Evolutionary conservation across 2,888 invertebrate species (phyloP).

Genomic region (Chrysolina americana): DNA sequence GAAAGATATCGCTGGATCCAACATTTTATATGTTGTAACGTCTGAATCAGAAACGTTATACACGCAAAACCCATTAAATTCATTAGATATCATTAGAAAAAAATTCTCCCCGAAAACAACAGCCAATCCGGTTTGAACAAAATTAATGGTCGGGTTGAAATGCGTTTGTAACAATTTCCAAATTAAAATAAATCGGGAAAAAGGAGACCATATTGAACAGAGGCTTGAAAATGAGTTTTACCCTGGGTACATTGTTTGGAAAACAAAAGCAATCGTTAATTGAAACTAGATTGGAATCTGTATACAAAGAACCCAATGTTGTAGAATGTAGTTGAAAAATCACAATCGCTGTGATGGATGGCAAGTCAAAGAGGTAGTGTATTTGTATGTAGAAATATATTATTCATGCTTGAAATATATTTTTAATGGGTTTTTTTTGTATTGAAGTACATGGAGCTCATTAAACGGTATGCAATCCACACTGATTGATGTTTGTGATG

Average conservation of each 20-base stretch:
- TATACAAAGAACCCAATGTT: neutral
- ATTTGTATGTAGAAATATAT: no score
- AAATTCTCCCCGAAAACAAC: slow-evolving; percentile 37
- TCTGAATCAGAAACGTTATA: slow-evolving; percentile 29
- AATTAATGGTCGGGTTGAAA: slow-evolving; percentile 49
- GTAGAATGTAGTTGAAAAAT: slow-evolving; percentile 8
- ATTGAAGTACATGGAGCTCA: no score
- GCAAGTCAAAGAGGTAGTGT: no score
- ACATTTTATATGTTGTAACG: neutral
- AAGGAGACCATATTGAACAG: slow-evolving; percentile 55
- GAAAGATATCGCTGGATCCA: no score
- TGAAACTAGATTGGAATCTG: slow-evolving; percentile 1
- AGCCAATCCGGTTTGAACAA: slow-evolving; percentile 47
- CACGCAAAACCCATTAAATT: slow-evolving; percentile 46
- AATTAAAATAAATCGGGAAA: slow-evolving; percentile 57
- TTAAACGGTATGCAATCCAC: no score
- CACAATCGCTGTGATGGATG: no score
- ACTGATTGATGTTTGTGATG: no score
- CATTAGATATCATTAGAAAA: slow-evolving; percentile 33
- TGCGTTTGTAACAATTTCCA: slow-evolving; percentile 50
- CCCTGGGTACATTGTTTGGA: slow-evolving; percentile 48
- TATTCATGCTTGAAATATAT: no score
- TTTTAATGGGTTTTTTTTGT: no score
- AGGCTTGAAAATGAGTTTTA: slow-evolving; percentile 53
- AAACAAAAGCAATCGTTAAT: slow-evolving; percentile 50